Percentiles rank a stretch among this genome's conserved stretches.
phyloP scores from a whole-genome alignment of 2,888 invertebrate species.

The Parthenolecanium corni region DNA sequence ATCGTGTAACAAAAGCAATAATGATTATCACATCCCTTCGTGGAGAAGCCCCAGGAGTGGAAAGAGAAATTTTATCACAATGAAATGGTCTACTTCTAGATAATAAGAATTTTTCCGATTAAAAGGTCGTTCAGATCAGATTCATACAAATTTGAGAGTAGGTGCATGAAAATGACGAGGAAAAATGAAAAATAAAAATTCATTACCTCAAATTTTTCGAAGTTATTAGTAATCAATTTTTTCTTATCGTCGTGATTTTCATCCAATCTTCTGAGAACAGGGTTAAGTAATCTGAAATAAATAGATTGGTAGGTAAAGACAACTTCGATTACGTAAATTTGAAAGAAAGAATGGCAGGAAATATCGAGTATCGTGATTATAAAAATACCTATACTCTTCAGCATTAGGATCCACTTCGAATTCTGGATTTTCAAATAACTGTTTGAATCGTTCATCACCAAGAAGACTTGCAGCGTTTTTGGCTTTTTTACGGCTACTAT shows the following conservation, averaged over 20 bases:
- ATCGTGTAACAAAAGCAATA: too few relatives aligned
- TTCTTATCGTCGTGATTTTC: constrained; percentile 53
- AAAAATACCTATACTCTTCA: constrained; percentile 58
- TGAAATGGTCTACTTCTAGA: too few relatives aligned
- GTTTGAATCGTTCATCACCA: constrained; percentile 78
- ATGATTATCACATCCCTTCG: too few relatives aligned
- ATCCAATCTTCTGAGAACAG: constrained; percentile 71
- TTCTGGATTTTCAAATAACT: constrained; percentile 81
- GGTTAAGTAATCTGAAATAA: constrained; percentile 56
- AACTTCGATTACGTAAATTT: neutral
- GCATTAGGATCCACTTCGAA: constrained; percentile 79
- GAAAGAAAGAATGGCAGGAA: too few relatives aligned
- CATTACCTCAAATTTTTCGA: constrained; percentile 45
- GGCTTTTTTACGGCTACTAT: constrained; percentile 50
- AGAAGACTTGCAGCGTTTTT: constrained; percentile 50
- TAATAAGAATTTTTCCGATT: too few relatives aligned
- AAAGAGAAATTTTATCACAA: too few relatives aligned
- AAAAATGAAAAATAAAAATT: constrained; percentile 4
- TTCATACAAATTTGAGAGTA: neutral
- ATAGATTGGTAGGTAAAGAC: neutral
- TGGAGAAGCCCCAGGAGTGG: too few relatives aligned
- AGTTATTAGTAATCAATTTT: constrained; percentile 46
- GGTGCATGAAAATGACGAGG: constrained; percentile 31
- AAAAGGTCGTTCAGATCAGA: too few relatives aligned
- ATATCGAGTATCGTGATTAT: too few relatives aligned